A percentile compares a stretch with the other conserved stretches of the same genome.
These are phyloP conservation scores for Nasonia vitripennis DNA, from an alignment of 1,140 invertebrate species.

Conservation along the genomic window DNA sequence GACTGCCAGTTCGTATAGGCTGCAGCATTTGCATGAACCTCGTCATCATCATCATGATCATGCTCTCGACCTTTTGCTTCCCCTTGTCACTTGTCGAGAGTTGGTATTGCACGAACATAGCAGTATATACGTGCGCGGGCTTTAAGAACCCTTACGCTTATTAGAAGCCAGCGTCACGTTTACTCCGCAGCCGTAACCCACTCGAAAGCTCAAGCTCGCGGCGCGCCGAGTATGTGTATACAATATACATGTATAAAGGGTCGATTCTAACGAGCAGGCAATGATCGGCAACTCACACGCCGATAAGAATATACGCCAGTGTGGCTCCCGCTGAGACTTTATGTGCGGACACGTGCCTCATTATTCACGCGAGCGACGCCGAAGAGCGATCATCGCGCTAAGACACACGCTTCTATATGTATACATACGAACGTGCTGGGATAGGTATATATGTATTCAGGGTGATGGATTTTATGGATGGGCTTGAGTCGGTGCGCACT, in stretches of 20 bases:
- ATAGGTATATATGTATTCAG: neutral
- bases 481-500: neutral
- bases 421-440: neutral
- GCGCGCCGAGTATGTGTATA: neutral
- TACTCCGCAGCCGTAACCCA: neutral
- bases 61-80: neutral
- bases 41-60: neutral
- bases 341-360: slow-evolving; percentile 2
- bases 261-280: slow-evolving; percentile 36
- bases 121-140: neutral
- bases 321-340: slow-evolving; percentile 42
- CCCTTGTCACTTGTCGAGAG: neutral
- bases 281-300: neutral
- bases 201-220: neutral
- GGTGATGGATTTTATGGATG: neutral
- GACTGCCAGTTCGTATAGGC: neutral
- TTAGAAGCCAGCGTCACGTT: slow-evolving; percentile 34
- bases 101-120: neutral
- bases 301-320: slow-evolving; percentile 31
- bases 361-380: slow-evolving; percentile 21
- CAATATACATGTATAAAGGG: neutral
- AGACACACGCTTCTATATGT: neutral
- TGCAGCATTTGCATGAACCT: slow-evolving; percentile 7
- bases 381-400: neutral
- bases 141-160: neutral